A percentile compares a stretch with the other conserved stretches of the same genome.
phyloP scores from a whole-genome alignment of 2,797 vertebrate species.

The Gadopsis bispinosus region DNA sequence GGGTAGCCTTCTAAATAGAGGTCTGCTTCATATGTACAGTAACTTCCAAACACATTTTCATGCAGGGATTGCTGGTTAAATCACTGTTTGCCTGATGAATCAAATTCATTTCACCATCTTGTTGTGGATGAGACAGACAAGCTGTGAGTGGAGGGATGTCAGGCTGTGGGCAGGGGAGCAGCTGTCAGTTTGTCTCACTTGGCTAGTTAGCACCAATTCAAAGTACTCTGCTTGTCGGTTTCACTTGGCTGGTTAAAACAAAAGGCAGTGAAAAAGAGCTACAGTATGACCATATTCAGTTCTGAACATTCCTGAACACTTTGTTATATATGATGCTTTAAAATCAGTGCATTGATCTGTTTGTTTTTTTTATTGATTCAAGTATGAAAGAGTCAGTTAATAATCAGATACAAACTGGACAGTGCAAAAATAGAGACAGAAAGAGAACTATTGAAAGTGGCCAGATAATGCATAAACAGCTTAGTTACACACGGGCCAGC shows the following conservation, averaged over 20 bases:
- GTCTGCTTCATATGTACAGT: background rate
- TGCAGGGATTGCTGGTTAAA: slow-evolving; percentile 31
- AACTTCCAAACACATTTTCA: slow-evolving; percentile 16
- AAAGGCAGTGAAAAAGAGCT: slow-evolving; percentile 47
- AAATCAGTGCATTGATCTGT: slow-evolving; percentile 23
- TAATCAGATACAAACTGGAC: background rate
- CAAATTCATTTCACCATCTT: slow-evolving; percentile 65
- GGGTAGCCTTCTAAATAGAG: background rate
- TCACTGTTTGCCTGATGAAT: slow-evolving; percentile 54
- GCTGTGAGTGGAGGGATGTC: slow-evolving; percentile 66
- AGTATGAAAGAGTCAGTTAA: background rate
- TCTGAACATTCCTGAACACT: slow-evolving; percentile 34
- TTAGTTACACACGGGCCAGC: background rate
- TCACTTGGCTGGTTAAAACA: slow-evolving; percentile 62
- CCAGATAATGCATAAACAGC: background rate
- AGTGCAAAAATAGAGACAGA: background rate
- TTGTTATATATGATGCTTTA: slow-evolving; percentile 28
- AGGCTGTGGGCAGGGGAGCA: slow-evolving; percentile 68
- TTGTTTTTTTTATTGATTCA: background rate
- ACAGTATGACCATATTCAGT: slow-evolving; percentile 19
- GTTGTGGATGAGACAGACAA: slow-evolving; percentile 67
- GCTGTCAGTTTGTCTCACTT: slow-evolving; percentile 78
- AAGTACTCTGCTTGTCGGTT: slow-evolving; percentile 68
- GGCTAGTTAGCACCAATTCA: slow-evolving; percentile 70
- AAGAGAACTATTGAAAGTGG: no score